Conservation (phyloP, 2,888 invertebrate species). For the Barypeithes pellucidus region DNA sequence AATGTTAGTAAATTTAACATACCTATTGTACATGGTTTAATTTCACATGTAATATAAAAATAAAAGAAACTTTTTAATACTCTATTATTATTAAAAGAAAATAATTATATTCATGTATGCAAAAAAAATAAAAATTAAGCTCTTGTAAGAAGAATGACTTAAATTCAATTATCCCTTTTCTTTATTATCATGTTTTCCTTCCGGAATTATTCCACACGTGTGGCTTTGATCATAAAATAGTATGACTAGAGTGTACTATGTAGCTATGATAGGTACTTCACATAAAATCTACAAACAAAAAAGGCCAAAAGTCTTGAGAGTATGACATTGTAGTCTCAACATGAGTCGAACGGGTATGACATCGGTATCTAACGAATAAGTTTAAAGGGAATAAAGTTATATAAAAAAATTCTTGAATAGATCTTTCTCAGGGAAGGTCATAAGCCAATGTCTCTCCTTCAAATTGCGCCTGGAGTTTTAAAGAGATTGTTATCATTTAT, state of each 20-base stretch:
- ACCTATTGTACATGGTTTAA: too few relatives aligned
- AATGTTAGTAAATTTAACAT: too few relatives aligned
- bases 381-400: constrained; percentile 18
- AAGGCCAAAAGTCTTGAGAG: background rate
- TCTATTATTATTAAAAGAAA: too few relatives aligned
- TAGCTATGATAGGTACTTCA: background rate
- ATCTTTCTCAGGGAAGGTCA: constrained; percentile 55
- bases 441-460: constrained; percentile 60
- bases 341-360: background rate
- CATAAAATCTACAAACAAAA: constrained; percentile 15
- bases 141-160: too few relatives aligned
- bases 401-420: constrained; percentile 30
- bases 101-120: too few relatives aligned
- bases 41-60: too few relatives aligned
- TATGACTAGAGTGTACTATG: background rate
- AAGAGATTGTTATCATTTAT: constrained; percentile 24
- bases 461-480: constrained; percentile 47
- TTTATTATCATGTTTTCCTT: too few relatives aligned
- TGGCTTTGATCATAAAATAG: background rate
- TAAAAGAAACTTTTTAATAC: too few relatives aligned
- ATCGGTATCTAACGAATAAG: background rate
- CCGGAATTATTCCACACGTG: background rate
- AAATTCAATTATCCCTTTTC: too few relatives aligned
- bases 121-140: too few relatives aligned
- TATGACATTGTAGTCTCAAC: background rate